Conservation (phyloP, 2,888 invertebrate species). For the Antheraea assamensis region DNA sequence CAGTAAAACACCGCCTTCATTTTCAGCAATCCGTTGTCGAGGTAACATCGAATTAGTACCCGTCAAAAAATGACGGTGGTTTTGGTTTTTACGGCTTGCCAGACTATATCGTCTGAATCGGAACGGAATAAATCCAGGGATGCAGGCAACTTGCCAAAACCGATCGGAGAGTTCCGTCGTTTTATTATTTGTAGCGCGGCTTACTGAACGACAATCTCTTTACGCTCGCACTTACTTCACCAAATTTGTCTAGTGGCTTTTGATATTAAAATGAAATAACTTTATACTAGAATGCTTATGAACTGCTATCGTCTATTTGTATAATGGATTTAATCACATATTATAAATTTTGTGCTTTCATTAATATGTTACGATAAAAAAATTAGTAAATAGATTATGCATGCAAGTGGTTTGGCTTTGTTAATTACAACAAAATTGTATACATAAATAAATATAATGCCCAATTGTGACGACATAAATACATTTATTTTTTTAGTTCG, state of each 20-base stretch:
- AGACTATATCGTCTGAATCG: conserved; percentile 37
- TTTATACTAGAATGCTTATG: neutral
- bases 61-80: conserved; percentile 43
- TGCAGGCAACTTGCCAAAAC: conserved; percentile 63
- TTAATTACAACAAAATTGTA: too few relatives aligned
- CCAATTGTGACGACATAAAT: too few relatives aligned
- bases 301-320: neutral
- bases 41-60: conserved; percentile 19
- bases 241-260: conserved; percentile 43
- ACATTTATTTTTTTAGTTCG: too few relatives aligned
- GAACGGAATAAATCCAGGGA: conserved; percentile 27
- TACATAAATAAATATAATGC: too few relatives aligned
- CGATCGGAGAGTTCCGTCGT: conserved; percentile 51
- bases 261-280: conserved; percentile 19
- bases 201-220: conserved; percentile 57
- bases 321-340: too few relatives aligned
- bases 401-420: too few relatives aligned
- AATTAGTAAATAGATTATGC: too few relatives aligned
- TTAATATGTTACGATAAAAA: too few relatives aligned
- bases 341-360: too few relatives aligned
- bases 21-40: conserved; percentile 19
- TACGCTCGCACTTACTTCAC: conserved; percentile 47
- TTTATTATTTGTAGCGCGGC: conserved; percentile 63
- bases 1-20: conserved; percentile 19
- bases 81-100: conserved; percentile 47